Evolutionary conservation across 2,888 invertebrate species (phyloP).

Genomic region (Thelaira solivaga): DNA sequence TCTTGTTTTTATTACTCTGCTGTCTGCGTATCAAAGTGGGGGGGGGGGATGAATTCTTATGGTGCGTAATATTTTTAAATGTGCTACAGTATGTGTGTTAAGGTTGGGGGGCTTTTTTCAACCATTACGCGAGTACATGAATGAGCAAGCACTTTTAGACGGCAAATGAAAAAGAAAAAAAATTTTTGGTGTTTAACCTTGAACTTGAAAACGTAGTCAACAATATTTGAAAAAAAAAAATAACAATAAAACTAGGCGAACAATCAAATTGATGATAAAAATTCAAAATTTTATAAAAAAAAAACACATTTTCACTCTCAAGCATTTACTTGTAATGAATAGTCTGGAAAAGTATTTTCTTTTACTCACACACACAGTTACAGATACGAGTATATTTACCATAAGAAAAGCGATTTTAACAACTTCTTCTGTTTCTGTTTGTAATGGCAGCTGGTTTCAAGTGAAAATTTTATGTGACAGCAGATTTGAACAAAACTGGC

Average conservation of each 20-base stretch:
- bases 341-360: slow-evolving; percentile 4
- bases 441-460: slow-evolving; percentile 45
- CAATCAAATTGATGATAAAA: slow-evolving; percentile 45
- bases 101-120: slow-evolving; percentile 4
- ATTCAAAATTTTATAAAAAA: too few relatives aligned
- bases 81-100: not conserved
- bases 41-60: slow-evolving; percentile 7
- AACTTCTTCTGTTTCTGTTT: slow-evolving; percentile 32
- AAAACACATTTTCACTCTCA: not conserved
- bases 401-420: slow-evolving; percentile 14
- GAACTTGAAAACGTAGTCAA: slow-evolving; percentile 73
- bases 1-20: slow-evolving; percentile 21
- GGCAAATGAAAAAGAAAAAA: slow-evolving; percentile 32
- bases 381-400: too few relatives aligned
- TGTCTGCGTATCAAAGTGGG: slow-evolving; percentile 10
- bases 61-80: slow-evolving; percentile 25
- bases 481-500: slow-evolving; percentile 2
- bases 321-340: slow-evolving; percentile 5
- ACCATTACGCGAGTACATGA: slow-evolving; percentile 16
- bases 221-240: slow-evolving; percentile 65
- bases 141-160: not conserved
- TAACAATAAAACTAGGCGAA: slow-evolving; percentile 59
- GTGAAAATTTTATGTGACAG: slow-evolving; percentile 45
- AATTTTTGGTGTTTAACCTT: slow-evolving; percentile 67
- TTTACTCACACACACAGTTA: too few relatives aligned